A percentile compares a stretch with the other conserved stretches of the same genome.
phyloP scores from a whole-genome alignment of 2,113 vertebrate species.

The Ammodytes dubius region DNA sequence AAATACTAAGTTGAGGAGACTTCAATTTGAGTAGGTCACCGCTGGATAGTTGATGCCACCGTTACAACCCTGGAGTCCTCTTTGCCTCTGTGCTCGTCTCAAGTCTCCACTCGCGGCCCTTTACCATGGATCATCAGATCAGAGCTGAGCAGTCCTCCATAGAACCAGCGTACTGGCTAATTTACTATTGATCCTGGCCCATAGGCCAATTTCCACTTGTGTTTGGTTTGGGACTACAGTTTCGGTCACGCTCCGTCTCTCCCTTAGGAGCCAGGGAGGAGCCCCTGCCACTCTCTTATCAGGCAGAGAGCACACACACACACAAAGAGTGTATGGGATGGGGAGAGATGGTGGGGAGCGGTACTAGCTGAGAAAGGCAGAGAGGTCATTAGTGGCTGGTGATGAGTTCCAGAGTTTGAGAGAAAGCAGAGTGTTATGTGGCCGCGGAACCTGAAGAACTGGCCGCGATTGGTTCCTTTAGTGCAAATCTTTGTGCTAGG shows the following conservation, averaged over 20 bases:
- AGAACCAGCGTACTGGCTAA: slow-evolving; percentile 84
- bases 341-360: slow-evolving; percentile 43
- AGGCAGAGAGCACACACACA: slow-evolving; percentile 65
- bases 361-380: slow-evolving; percentile 56
- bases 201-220: slow-evolving; percentile 81
- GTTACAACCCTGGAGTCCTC: slow-evolving; percentile 29
- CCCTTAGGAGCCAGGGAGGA: slow-evolving; percentile 71
- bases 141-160: slow-evolving; percentile 65
- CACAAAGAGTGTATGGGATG: slow-evolving; percentile 61
- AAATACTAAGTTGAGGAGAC: slow-evolving; percentile 22
- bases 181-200: slow-evolving; percentile 86
- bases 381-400: slow-evolving; percentile 75
- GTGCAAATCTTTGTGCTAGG: neutral
- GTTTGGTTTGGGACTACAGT: slow-evolving; percentile 83
- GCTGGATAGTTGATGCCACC: slow-evolving; percentile 4
- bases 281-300: slow-evolving; percentile 79
- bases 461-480: slow-evolving; percentile 53
- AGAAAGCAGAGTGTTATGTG: slow-evolving; percentile 34
- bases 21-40: slow-evolving; percentile 39
- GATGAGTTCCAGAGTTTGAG: slow-evolving; percentile 59
- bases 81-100: slow-evolving; percentile 53
- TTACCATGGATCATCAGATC: slow-evolving; percentile 81
- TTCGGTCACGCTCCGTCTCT: slow-evolving; percentile 79
- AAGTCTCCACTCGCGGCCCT: slow-evolving; percentile 65
- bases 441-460: slow-evolving; percentile 8